phyloP scores from a whole-genome alignment of 2,888 invertebrate genomes.

The Xylota segnis region DNA sequence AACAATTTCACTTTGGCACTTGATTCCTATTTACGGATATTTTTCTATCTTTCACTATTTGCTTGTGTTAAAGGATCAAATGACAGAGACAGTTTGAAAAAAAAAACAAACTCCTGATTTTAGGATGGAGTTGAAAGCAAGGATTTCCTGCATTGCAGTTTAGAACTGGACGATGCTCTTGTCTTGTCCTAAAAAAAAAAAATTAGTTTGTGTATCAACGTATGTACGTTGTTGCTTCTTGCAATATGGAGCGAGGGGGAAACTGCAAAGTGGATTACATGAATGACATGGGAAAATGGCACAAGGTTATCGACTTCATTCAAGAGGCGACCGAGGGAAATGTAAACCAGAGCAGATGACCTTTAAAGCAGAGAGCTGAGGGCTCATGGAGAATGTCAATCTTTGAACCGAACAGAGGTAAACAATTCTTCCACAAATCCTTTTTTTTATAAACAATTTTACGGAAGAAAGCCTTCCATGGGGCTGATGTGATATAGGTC shows the following conservation, averaged over 20 bases:
- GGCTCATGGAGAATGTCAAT: too few relatives aligned
- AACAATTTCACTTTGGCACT: constrained; percentile 8
- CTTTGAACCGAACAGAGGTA: too few relatives aligned
- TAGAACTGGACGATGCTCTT: background rate
- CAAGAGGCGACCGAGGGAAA: background rate
- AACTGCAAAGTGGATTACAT: background rate
- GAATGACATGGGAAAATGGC: background rate
- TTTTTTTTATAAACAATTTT: too few relatives aligned
- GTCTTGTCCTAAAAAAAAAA: too few relatives aligned
- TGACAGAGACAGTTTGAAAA: background rate
- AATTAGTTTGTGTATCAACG: too few relatives aligned
- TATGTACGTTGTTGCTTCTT: background rate
- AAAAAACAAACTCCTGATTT: background rate
- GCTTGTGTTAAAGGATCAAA: background rate
- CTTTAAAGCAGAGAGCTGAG: background rate
- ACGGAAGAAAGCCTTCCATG: too few relatives aligned
- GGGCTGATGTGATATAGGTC: too few relatives aligned
- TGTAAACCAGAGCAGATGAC: background rate
- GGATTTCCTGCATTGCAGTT: background rate
- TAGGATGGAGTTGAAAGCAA: background rate
- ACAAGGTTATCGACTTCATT: background rate
- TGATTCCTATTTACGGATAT: constrained; percentile 20
- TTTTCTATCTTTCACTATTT: background rate
- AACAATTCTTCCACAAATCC: too few relatives aligned
- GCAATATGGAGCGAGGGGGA: background rate